Base-by-base conservation (phyloP, 2,113 vertebrate genomes). In the Urocynchramus pylzowi region DNA sequence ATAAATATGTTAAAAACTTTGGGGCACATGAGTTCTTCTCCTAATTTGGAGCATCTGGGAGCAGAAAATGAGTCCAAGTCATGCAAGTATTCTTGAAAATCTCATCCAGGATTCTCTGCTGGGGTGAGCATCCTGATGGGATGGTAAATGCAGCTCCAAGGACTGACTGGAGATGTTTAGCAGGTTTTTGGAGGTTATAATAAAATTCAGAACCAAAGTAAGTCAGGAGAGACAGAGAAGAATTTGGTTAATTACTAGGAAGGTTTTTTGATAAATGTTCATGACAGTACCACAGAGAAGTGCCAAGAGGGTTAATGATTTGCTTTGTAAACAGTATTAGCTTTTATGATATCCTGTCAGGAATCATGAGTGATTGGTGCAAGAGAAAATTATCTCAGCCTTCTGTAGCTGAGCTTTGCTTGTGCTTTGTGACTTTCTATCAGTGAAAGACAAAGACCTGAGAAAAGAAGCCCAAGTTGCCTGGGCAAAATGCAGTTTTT, bases 241-340 rank as follows among this genome's bases (percentile, higher is more conserved):
- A 94, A 88, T n/a, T 53, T 47, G 5, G 11, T 69, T 91, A 87
- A 95, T 91, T 83, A 52, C 44, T 41, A 21, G 70, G 75, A n/a
- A 76, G 68, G 39, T n/a, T 83, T 89, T 81, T 76, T 93, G 45
- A 77, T 88, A 63, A 87, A 88, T 77, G 61, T n/a, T 60, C 49
- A 24, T 65, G 45, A 50, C 4, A 12, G 13, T 45, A 73, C n/a
- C 45, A 57, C 16, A 45, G 57, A 79, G 31, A 60, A 54, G n/a
- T 84, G 47, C 69, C 87, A 78, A 71, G 94, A 74, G 49, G 49
- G 57, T 95, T 92, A 76, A 82, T 49, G n/a, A 76, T 89, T 92
- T 82, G 54, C 73, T 95, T 68, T 89, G 65, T 76, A 87, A 96
- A 91, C 7, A 18, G 27, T 4, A 2, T 77, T 94, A 52, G 33